phyloP scores from a whole-genome alignment of 1,140 invertebrate species.

The Samia ricini region DNA sequence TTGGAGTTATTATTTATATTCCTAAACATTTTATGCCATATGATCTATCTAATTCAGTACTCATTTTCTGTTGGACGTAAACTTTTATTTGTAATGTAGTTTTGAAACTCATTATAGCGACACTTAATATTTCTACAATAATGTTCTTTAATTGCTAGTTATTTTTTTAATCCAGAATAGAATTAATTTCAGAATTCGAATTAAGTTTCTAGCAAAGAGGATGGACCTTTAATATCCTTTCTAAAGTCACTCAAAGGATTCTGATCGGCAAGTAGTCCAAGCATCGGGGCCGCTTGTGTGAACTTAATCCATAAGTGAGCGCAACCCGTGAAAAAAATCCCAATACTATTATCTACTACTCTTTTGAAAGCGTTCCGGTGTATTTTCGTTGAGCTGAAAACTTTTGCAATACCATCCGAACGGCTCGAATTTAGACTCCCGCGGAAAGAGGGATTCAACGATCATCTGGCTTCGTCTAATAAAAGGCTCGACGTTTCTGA shows the following conservation, averaged over 20 bases:
- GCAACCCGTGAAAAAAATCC: constrained; percentile 53
- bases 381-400: constrained; percentile 75
- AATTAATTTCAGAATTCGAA: background rate
- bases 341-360: constrained; percentile 56
- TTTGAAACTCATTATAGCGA: too few species aligned
- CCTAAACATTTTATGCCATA: too few species aligned
- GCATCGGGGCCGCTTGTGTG: constrained; percentile 29
- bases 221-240: constrained; percentile 12
- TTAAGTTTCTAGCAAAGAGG: background rate
- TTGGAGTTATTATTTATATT: too few species aligned
- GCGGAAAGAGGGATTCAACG: constrained; percentile 52
- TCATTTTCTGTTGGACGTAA: too few species aligned
- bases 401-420: constrained; percentile 66
- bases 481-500: constrained; percentile 60
- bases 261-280: constrained; percentile 58
- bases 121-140: too few species aligned
- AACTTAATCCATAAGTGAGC: constrained; percentile 61
- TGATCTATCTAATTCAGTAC: too few species aligned
- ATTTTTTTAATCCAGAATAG: background rate
- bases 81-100: too few species aligned
- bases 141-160: too few species aligned
- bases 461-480: constrained; percentile 68
- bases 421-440: constrained; percentile 67
- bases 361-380: constrained; percentile 75
- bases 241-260: constrained; percentile 47